Conservation (phyloP, 1,140 invertebrate species). For the Grapholita molesta region DNA sequence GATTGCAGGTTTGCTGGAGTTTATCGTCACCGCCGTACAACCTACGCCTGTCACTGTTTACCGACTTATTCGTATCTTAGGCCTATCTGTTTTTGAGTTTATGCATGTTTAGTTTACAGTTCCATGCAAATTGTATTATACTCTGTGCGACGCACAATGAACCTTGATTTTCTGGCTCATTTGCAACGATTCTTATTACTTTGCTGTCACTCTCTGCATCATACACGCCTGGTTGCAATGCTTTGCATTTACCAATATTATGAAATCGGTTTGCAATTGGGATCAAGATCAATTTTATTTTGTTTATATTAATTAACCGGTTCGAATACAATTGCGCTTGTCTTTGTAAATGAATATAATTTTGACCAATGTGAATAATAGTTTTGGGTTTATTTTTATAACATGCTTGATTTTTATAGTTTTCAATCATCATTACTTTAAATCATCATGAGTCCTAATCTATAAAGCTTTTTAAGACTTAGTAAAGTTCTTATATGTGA, state of each 20-base stretch:
- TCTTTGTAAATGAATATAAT: constrained; percentile 23
- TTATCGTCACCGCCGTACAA: constrained; percentile 43
- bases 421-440: constrained; percentile 14
- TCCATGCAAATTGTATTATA: constrained; percentile 2
- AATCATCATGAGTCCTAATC: constrained; percentile 1
- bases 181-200: constrained; percentile 47
- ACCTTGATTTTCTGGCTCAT: constrained; percentile 39
- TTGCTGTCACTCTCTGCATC: constrained; percentile 57
- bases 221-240: constrained; percentile 71
- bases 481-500: neutral
- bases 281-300: constrained; percentile 25
- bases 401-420: constrained; percentile 31
- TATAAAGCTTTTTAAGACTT: constrained; percentile 27
- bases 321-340: constrained; percentile 21
- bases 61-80: constrained; percentile 1
- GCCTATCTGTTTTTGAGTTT: constrained; percentile 13
- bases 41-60: constrained; percentile 16
- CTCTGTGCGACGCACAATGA: constrained; percentile 20
- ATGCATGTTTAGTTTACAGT: constrained; percentile 39
- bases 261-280: constrained; percentile 49
- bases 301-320: constrained; percentile 19
- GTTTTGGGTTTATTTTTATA: constrained; percentile 42
- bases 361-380: constrained; percentile 25
- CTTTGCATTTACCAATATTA: constrained; percentile 71
- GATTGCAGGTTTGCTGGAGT: constrained; percentile 60